These are phyloP conservation scores for Pomatostomus ruficeps DNA, from an alignment of 2,113 vertebrate genomes.

Conservation along the genomic window DNA sequence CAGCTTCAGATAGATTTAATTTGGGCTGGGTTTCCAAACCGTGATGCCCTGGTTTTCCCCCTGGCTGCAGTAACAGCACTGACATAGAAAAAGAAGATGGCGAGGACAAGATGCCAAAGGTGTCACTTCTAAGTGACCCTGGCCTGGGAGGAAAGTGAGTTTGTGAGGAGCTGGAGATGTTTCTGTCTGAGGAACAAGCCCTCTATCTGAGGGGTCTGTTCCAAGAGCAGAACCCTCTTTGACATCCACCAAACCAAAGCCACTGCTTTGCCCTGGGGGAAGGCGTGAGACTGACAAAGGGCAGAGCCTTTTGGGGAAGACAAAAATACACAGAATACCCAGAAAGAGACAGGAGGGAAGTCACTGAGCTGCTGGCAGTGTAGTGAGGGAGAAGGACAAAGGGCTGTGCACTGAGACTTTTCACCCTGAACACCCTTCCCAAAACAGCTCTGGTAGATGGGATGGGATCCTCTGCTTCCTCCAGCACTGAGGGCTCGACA, in stretches of 20 bases:
- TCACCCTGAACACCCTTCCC: background rate
- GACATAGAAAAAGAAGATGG: fast-evolving
- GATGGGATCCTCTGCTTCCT: background rate
- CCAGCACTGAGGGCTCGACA: background rate
- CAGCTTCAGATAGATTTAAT: background rate
- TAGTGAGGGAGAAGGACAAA: background rate
- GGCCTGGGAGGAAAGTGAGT: background rate
- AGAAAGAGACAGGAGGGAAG: background rate
- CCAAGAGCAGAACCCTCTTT: background rate
- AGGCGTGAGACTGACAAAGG: background rate
- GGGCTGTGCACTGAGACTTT: background rate
- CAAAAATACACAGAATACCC: background rate
- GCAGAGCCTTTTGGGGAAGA: background rate
- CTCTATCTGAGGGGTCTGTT: background rate
- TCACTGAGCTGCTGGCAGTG: background rate
- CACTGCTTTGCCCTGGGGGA: background rate
- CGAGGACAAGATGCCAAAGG: background rate
- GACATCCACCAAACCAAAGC: background rate
- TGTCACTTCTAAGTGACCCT: background rate
- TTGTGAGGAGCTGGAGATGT: background rate
- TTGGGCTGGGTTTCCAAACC: background rate
- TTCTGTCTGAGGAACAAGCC: background rate
- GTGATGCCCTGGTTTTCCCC: background rate
- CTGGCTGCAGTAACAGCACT: background rate
- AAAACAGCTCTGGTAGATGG: background rate